phyloP scores from a whole-genome alignment of 23 tunicate genomes.

The Corella eumyota region DNA sequence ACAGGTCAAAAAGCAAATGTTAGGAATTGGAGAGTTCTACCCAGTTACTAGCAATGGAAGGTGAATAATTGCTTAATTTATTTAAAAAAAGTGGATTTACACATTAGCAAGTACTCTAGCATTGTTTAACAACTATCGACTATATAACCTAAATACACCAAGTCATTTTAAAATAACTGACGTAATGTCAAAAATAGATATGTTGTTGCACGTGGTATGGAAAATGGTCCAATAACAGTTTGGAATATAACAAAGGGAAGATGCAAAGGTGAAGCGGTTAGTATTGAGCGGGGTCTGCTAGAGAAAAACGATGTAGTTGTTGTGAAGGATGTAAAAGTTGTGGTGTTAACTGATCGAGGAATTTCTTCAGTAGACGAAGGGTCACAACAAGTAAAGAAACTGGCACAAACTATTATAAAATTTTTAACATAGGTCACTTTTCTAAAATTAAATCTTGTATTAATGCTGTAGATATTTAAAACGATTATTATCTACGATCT shows the following conservation, averaged over 20 bases:
- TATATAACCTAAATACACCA: too few relatives aligned
- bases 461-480: conserved; percentile 49
- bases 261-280: conserved; percentile 84
- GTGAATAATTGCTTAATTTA: too few relatives aligned
- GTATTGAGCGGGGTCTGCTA: conserved; percentile 68
- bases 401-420: neutral
- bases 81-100: too few relatives aligned
- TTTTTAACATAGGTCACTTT: too few relatives aligned
- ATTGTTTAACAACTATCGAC: too few relatives aligned
- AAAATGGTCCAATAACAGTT: conserved; percentile 83
- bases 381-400: conserved; percentile 29
- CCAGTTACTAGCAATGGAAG: conserved; percentile 44
- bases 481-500: conserved; percentile 78
- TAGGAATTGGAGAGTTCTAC: conserved; percentile 66
- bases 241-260: conserved; percentile 83
- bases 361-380: conserved; percentile 29
- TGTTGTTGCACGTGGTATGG: conserved; percentile 79
- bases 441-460: too few relatives aligned
- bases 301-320: conserved; percentile 84
- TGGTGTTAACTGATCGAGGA: conserved; percentile 72
- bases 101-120: too few relatives aligned
- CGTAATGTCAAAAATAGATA: conserved; percentile 41
- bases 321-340: conserved; percentile 57
- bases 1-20: conserved; percentile 29
- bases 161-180: neutral